Conservation (phyloP, 2,113 vertebrate genomes). For the Myotis brandtii region DNA sequence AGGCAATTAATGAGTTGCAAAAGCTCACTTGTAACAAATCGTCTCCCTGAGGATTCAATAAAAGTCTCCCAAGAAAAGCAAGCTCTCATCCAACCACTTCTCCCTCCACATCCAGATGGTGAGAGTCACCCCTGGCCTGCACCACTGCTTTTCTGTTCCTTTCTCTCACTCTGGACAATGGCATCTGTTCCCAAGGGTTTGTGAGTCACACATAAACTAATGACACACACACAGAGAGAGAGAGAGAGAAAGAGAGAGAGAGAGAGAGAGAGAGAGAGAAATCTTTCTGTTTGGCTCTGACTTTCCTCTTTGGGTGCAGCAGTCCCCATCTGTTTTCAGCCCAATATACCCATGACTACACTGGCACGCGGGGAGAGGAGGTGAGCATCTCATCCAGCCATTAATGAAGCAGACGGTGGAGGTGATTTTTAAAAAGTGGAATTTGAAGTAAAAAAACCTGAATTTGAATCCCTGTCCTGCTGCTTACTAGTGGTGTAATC, state of each 20-base stretch:
- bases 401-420: not conserved
- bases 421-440: not conserved
- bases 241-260: too few species aligned
- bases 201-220: conserved; percentile 1
- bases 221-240: not conserved
- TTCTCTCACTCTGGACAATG: not conserved
- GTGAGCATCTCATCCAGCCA: not conserved
- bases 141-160: not conserved
- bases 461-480: not conserved
- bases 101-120: not conserved
- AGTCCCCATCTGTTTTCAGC: not conserved
- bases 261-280: too few species aligned
- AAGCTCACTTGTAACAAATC: conserved; percentile 58
- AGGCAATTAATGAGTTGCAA: conserved; percentile 58
- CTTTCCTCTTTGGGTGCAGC: not conserved
- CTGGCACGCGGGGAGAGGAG: not conserved
- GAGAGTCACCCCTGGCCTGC: not conserved
- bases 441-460: not conserved
- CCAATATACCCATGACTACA: not conserved
- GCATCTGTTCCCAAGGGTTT: not conserved
- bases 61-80: conserved; percentile 53
- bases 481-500: not conserved
- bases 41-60: conserved; percentile 45
- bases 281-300: not conserved
- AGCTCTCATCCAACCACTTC: not conserved